phyloP scores from a whole-genome alignment of 2,113 vertebrate genomes.

The Piaya cayana region DNA sequence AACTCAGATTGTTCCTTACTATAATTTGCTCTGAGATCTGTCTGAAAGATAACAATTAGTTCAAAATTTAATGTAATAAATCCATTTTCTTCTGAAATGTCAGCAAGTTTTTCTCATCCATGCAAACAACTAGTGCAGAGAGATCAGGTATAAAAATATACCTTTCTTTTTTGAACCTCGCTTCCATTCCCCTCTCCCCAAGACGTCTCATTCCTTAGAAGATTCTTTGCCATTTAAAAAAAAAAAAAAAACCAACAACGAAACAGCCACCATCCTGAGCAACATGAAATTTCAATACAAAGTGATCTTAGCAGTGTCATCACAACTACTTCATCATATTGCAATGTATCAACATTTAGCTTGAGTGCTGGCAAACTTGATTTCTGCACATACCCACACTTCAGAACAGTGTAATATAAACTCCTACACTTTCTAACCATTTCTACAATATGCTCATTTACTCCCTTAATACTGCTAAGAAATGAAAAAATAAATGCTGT shows the following conservation, averaged over 20 bases:
- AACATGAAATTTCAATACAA: slow-evolving; percentile 26
- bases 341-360: slow-evolving; percentile 57
- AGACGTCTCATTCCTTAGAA: not conserved
- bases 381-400: slow-evolving; percentile 61
- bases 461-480: slow-evolving; percentile 43
- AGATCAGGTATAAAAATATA: not conserved
- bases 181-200: not conserved
- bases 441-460: slow-evolving; percentile 52
- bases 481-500: slow-evolving; percentile 49
- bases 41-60: not conserved
- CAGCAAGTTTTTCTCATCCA: not conserved
- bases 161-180: fast-evolving
- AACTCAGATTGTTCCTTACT: not conserved
- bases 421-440: slow-evolving; percentile 61
- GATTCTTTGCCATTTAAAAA: not conserved
- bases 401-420: slow-evolving; percentile 57
- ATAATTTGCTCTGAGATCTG: not conserved
- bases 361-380: slow-evolving; percentile 49
- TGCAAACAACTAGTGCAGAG: not conserved
- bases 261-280: not conserved
- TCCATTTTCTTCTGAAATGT: not conserved
- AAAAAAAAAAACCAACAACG: not conserved
- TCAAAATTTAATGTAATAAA: not conserved
- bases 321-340: slow-evolving; percentile 62
- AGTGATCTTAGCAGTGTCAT: slow-evolving; percentile 56